phyloP scores from a whole-genome alignment of 1,140 invertebrate species.

The Dysdera silvatica region DNA sequence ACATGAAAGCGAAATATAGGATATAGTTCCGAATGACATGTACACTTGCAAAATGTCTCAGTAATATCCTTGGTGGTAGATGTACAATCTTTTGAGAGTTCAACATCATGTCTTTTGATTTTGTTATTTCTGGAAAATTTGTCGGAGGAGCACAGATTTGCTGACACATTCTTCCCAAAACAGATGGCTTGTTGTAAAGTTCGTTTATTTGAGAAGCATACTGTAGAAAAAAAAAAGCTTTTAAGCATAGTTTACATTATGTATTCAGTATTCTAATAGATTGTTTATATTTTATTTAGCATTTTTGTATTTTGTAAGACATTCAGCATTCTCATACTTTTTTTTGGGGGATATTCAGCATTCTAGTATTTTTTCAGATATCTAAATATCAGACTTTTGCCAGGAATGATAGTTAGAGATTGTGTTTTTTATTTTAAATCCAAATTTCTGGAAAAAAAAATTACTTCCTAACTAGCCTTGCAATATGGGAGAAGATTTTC shows the following conservation, averaged over 20 bases:
- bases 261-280: not conserved
- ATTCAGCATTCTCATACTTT: too few species aligned
- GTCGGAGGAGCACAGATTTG: slow-evolving; percentile 57
- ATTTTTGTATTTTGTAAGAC: not conserved
- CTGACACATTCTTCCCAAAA: slow-evolving; percentile 55
- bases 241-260: slow-evolving; percentile 19
- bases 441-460: too few species aligned
- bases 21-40: too few species aligned
- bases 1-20: too few species aligned
- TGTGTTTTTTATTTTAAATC: too few species aligned
- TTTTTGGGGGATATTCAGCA: too few species aligned
- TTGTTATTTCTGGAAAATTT: slow-evolving; percentile 53
- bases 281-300: not conserved
- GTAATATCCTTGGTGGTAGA: slow-evolving; percentile 59
- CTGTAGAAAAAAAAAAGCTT: slow-evolving; percentile 47
- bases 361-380: too few species aligned
- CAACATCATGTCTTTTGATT: slow-evolving; percentile 49
- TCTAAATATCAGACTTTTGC: too few species aligned
- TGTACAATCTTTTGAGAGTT: slow-evolving; percentile 49
- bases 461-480: too few species aligned
- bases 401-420: too few species aligned
- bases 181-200: slow-evolving; percentile 55
- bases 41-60: slow-evolving; percentile 61
- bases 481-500: too few species aligned
- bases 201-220: slow-evolving; percentile 53